Evolutionary conservation across 2,797 vertebrate species (phyloP).

Genomic region (Pipistrellus nathusii): DNA sequence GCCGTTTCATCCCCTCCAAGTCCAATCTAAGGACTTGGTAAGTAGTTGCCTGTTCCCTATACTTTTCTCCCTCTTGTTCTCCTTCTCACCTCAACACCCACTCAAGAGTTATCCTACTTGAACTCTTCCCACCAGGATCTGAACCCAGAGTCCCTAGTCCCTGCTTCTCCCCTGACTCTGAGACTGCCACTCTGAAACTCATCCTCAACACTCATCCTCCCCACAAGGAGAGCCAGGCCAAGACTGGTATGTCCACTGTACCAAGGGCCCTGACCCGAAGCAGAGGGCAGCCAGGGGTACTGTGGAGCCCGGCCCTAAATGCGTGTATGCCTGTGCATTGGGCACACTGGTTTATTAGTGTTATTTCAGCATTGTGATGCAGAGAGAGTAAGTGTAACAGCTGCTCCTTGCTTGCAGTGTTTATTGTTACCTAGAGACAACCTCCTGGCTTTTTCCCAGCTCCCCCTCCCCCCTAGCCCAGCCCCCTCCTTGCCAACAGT

Average conservation of each 20-base stretch:
- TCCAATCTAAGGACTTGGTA: neutral
- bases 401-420: constrained; percentile 90
- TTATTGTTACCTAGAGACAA: constrained; percentile 92
- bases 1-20: neutral
- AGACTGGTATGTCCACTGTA: neutral
- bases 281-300: constrained; percentile 39
- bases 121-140: constrained; percentile 54
- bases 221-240: neutral
- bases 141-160: constrained; percentile 44
- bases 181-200: neutral
- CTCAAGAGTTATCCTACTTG: constrained; percentile 30
- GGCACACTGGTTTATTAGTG: constrained; percentile 86
- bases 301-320: constrained; percentile 18
- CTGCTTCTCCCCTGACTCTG: neutral
- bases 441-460: constrained; percentile 90
- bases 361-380: constrained; percentile 91
- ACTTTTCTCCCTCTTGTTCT: neutral
- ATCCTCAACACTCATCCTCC: neutral
- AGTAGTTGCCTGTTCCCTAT: constrained; percentile 22
- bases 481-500: constrained; percentile 80
- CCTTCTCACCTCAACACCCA: neutral
- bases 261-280: neutral
- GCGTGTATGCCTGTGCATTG: constrained; percentile 62
- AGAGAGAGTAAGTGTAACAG: constrained; percentile 90
- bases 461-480: constrained; percentile 76